These are phyloP conservation scores for Willowsia nigromaculata DNA, from an alignment of 2,888 invertebrate genomes.

Conservation along the genomic window DNA sequence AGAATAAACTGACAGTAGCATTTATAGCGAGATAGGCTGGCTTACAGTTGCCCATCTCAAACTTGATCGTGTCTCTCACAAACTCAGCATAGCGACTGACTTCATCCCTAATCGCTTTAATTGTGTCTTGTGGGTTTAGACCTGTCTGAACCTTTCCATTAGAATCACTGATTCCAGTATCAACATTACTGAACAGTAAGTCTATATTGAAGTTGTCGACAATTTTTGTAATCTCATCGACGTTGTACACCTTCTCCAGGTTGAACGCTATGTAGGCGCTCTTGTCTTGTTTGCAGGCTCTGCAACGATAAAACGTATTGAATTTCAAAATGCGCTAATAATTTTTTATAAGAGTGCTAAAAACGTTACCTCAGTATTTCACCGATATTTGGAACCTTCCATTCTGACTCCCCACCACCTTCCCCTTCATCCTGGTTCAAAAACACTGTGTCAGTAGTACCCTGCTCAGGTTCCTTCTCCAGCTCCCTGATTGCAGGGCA, in stretches of 20 bases:
- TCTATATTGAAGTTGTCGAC: background rate
- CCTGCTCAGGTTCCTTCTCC: background rate
- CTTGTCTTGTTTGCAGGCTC: background rate
- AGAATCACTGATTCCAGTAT: too few species aligned
- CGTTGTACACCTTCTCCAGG: background rate
- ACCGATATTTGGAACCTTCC: background rate
- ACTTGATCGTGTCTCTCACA: background rate
- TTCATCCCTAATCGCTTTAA: background rate
- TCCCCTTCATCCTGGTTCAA: too few species aligned
- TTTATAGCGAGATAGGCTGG: background rate
- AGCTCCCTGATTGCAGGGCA: constrained; percentile 32
- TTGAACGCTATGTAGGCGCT: constrained; percentile 36
- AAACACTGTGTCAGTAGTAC: too few species aligned
- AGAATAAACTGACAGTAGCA: background rate
- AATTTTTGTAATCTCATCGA: background rate
- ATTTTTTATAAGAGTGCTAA: too few species aligned
- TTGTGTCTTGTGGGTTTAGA: background rate
- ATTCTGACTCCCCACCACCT: too few species aligned
- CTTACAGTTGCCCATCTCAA: background rate
- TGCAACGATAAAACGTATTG: background rate
- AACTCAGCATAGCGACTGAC: background rate
- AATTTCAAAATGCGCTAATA: background rate
- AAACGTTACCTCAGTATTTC: background rate
- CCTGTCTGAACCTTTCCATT: background rate
- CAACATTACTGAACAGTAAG: too few species aligned